A percentile compares a stretch with the other conserved stretches of the same genome.
phyloP scores from a whole-genome alignment of 2,797 vertebrate species.

The Phataginus tetradactyla region DNA sequence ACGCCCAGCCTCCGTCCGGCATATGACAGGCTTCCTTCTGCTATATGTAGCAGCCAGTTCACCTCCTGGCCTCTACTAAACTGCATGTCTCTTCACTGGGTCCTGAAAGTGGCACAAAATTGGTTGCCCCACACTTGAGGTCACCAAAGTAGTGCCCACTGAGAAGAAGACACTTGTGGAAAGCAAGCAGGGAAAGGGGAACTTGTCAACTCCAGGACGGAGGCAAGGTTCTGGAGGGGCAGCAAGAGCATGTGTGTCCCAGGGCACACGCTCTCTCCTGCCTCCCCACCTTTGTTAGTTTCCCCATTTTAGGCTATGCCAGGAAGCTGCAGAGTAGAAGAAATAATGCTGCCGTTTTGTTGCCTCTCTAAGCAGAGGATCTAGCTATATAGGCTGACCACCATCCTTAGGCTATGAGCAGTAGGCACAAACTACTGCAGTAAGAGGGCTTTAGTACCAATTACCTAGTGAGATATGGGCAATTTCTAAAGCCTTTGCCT shows the following conservation, averaged over 20 bases:
- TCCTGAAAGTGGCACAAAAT: rapidly evolving
- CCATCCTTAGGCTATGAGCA: not conserved
- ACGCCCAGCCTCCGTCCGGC: not conserved
- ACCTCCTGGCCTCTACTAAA: not conserved
- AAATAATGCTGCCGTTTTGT: rapidly evolving
- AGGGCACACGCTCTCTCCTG: not conserved
- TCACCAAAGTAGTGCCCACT: not conserved
- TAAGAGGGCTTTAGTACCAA: not conserved
- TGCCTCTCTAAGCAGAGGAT: not conserved
- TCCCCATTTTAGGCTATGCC: not conserved
- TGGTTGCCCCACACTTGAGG: not conserved
- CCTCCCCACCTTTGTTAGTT: too few relatives aligned
- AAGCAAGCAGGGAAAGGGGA: not conserved
- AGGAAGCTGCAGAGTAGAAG: not conserved
- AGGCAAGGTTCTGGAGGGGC: not conserved
- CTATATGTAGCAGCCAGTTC: not conserved
- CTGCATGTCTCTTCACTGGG: not conserved
- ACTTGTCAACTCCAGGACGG: not conserved
- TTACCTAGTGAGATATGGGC: not conserved
- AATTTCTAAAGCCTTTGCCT: too few relatives aligned
- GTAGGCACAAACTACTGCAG: not conserved
- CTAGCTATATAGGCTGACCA: not conserved
- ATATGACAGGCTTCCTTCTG: not conserved
- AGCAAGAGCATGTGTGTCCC: not conserved
- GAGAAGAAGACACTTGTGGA: not conserved